Evolutionary conservation across 2,888 invertebrate genomes (phyloP).

Genomic region (Piscicola geometra): DNA sequence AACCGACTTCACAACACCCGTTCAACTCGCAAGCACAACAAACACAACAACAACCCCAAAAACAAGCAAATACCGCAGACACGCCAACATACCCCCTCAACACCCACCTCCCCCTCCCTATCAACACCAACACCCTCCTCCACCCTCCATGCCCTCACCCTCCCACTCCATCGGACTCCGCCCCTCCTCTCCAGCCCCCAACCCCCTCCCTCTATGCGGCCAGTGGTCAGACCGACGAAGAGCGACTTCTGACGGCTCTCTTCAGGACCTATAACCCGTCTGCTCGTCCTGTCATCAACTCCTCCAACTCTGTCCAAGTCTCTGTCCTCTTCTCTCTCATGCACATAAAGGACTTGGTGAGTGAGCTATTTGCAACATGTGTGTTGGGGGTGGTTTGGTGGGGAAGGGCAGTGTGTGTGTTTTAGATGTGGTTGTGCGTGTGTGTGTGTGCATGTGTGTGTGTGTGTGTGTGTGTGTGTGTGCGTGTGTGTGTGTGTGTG

Average conservation of each 20-base stretch:
- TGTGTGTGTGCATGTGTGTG: not conserved
- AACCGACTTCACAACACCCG: not conserved
- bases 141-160: not conserved
- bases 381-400: not conserved
- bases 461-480: not conserved
- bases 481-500: not conserved
- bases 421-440: not conserved
- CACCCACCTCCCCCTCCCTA: not conserved
- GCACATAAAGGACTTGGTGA: conserved; percentile 33
- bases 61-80: not conserved
- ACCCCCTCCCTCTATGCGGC: not conserved
- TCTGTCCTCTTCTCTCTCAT: conserved; percentile 38
- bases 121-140: not conserved
- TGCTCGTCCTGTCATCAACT: conserved; percentile 43
- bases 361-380: not conserved
- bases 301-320: conserved; percentile 38
- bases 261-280: conserved; percentile 41
- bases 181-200: not conserved
- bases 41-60: not conserved
- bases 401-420: not conserved
- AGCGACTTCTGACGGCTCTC: conserved; percentile 38
- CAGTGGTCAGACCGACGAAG: conserved; percentile 39
- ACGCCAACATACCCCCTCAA: not conserved
- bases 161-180: too few relatives aligned
- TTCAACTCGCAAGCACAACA: not conserved